These are phyloP conservation scores for Neocrepidodera transversa DNA, from an alignment of 2,888 invertebrate species.

Conservation along the genomic window DNA sequence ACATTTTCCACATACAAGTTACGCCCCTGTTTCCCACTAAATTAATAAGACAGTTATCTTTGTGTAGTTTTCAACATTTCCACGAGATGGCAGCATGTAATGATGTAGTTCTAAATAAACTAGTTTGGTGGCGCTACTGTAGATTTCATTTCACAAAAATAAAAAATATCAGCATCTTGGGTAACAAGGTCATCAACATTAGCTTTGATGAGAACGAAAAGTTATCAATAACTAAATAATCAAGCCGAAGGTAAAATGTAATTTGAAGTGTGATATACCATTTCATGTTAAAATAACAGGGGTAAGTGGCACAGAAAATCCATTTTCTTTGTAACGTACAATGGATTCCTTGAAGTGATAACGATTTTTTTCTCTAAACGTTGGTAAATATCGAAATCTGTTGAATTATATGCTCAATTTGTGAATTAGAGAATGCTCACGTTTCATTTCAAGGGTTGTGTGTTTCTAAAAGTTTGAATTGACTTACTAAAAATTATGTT, in stretches of 20 bases:
- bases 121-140: constrained; percentile 40
- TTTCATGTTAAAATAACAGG: constrained; percentile 26
- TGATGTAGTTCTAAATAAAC: constrained; percentile 9
- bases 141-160: constrained; percentile 48
- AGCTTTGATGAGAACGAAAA: constrained; percentile 46
- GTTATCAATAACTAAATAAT: constrained; percentile 42
- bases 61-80: background rate
- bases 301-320: constrained; percentile 35
- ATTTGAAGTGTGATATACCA: constrained; percentile 38
- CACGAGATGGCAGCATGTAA: background rate
- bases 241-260: constrained; percentile 44
- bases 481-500: constrained; percentile 43
- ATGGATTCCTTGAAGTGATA: constrained; percentile 42
- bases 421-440: constrained; percentile 8
- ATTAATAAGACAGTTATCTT: background rate
- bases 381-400: constrained; percentile 17
- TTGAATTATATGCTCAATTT: constrained; percentile 14
- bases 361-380: constrained; percentile 47
- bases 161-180: constrained; percentile 58
- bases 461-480: constrained; percentile 16
- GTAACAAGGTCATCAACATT: constrained; percentile 60
- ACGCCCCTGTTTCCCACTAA: no score
- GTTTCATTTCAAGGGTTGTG: constrained; percentile 2
- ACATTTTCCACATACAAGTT: no score
- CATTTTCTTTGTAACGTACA: constrained; percentile 40